A percentile compares a stretch with the other conserved stretches of the same genome.
phyloP scores from a whole-genome alignment of 2,113 vertebrate genomes.

The Pyxicephalus adspersus region DNA sequence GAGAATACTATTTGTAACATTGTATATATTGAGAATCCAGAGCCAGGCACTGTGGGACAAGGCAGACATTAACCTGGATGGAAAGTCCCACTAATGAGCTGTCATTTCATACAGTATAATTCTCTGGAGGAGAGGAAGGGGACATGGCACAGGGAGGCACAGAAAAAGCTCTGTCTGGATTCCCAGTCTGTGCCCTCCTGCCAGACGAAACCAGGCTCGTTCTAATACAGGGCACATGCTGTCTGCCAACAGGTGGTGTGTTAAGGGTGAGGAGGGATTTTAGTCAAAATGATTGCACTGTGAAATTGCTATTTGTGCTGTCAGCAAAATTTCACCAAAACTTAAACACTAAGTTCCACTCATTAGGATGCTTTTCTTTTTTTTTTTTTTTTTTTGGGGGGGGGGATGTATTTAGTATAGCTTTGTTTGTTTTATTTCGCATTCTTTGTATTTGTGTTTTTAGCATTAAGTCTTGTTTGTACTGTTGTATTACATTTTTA shows the following conservation, averaged over 20 bases:
- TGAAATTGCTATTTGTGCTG: too few relatives aligned
- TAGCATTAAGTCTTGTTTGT: too few relatives aligned
- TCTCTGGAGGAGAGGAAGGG: not conserved
- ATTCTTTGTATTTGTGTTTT: too few relatives aligned
- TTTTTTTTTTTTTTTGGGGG: too few relatives aligned
- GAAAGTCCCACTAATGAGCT: slow-evolving; percentile 4
- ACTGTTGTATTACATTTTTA: too few relatives aligned
- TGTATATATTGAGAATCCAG: not conserved
- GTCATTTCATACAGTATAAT: slow-evolving; percentile 2
- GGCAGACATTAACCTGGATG: not conserved
- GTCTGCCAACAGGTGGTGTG: slow-evolving; percentile 54
- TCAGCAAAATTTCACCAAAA: too few relatives aligned
- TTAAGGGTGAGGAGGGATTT: not conserved
- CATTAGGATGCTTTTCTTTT: too few relatives aligned
- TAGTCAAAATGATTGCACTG: too few relatives aligned
- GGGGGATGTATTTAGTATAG: too few relatives aligned
- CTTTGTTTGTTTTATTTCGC: too few relatives aligned
- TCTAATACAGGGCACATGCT: slow-evolving; percentile 57
- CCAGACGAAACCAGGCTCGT: slow-evolving; percentile 63
- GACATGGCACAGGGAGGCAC: slow-evolving; percentile 12
- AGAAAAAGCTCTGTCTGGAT: slow-evolving; percentile 21
- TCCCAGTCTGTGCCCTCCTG: slow-evolving; percentile 54
- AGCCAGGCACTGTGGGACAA: too few relatives aligned
- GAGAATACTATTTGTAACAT: not conserved
- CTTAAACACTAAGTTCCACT: too few relatives aligned